Evolutionary conservation across 2,797 vertebrate species (phyloP).

Genomic region (Clarias fuscus): DNA sequence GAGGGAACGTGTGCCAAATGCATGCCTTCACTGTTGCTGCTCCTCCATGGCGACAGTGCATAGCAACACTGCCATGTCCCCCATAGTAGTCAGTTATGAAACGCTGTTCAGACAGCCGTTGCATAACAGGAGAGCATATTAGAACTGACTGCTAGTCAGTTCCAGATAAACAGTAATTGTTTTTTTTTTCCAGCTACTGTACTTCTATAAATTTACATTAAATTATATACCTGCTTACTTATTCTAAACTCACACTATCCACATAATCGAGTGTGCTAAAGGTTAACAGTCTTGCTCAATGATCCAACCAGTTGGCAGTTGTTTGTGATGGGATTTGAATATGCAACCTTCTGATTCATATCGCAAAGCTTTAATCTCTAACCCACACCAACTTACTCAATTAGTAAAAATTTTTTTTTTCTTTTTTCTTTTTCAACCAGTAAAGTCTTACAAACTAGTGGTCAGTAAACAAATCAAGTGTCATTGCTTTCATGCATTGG

Average conservation of each 20-base stretch:
- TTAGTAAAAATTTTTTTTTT: not conserved
- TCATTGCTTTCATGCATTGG: slow-evolving; percentile 35
- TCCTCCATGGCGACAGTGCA: slow-evolving; percentile 45
- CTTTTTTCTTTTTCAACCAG: not conserved
- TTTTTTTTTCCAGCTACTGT: not conserved
- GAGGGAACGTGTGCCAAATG: slow-evolving; percentile 39
- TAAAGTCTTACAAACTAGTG: not conserved
- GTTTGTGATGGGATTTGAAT: not conserved
- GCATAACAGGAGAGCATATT: slow-evolving; percentile 61
- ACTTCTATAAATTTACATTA: not conserved
- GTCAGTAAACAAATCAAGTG: slow-evolving; percentile 35
- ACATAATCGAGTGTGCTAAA: not conserved
- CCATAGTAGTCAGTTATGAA: slow-evolving; percentile 62
- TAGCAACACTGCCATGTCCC: slow-evolving; percentile 54
- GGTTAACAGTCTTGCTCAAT: too few relatives aligned
- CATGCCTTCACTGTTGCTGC: slow-evolving; percentile 41
- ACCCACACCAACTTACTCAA: not conserved
- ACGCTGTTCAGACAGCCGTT: slow-evolving; percentile 54
- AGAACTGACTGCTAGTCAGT: slow-evolving; percentile 22
- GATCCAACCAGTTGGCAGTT: not conserved
- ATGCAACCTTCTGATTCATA: not conserved
- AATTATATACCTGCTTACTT: not conserved
- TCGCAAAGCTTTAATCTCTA: not conserved
- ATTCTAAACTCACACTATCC: not conserved
- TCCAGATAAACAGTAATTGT: slow-evolving; percentile 19